phyloP scores from a whole-genome alignment of 2,888 invertebrate genomes.

The Poecilobothrus nobilitatus region DNA sequence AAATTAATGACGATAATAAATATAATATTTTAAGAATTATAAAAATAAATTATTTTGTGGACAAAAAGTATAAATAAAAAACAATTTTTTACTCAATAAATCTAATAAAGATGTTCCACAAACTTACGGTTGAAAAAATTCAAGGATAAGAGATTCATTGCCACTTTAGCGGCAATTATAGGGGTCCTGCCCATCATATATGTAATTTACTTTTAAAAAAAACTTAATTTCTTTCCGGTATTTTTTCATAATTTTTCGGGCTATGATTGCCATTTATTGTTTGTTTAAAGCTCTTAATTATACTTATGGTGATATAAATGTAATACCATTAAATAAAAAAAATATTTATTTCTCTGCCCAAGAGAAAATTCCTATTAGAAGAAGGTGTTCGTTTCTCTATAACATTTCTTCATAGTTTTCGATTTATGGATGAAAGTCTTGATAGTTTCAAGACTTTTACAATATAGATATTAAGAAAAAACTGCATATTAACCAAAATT shows the following conservation, averaged over 20 bases:
- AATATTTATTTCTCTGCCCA: no score
- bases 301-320: conserved; percentile 14
- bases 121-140: no score
- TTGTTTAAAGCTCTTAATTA: conserved; percentile 25
- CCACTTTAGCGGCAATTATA: conserved; percentile 24
- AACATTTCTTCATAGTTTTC: conserved; percentile 13
- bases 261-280: conserved; percentile 31
- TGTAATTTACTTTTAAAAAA: background rate
- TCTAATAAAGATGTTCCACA: no score
- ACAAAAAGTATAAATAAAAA: no score
- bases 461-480: background rate
- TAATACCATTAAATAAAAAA: no score
- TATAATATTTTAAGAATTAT: no score
- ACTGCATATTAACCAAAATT: background rate
- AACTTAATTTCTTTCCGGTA: background rate
- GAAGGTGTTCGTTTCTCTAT: conserved; percentile 5
- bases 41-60: no score
- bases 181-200: conserved; percentile 24
- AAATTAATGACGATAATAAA: no score
- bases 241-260: conserved; percentile 16
- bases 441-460: conserved; percentile 13
- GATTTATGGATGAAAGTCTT: conserved; percentile 13
- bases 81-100: no score
- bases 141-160: no score
- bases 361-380: conserved; percentile 23